Conservation (phyloP, 2,113 vertebrate genomes). For the Spea bombifrons region DNA sequence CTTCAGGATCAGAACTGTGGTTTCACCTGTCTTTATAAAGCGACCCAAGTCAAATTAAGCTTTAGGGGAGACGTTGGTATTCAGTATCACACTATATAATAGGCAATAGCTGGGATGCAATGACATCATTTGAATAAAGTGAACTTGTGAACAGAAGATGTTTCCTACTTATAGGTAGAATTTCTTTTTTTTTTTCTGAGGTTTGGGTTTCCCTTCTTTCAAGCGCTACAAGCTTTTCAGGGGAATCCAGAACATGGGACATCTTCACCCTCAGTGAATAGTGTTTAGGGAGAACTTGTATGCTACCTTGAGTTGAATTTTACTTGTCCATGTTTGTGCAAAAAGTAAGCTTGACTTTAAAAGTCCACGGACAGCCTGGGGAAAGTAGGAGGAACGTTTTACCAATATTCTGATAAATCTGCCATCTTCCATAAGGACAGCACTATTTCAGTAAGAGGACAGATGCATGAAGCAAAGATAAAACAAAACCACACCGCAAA, state of each 20-base stretch:
- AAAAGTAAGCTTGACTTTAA: not conserved
- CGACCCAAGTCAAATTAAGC: no score
- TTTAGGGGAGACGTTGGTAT: no score
- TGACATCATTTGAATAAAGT: not conserved
- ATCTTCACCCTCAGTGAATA: not conserved
- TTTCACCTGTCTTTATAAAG: no score
- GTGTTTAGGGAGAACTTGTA: not conserved
- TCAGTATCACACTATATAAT: no score
- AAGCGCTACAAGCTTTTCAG: no score
- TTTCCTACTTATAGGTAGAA: not conserved
- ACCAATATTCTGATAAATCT: not conserved
- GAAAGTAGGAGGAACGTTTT: not conserved
- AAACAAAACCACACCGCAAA: not conserved
- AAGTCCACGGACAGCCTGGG: conserved; percentile 15
- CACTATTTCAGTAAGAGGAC: not conserved
- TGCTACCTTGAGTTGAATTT: not conserved
- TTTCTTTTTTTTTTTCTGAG: no score
- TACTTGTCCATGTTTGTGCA: conserved; percentile 16
- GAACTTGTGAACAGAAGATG: not conserved
- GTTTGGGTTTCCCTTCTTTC: no score
- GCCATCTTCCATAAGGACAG: not conserved
- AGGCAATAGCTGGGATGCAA: no score
- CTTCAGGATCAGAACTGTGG: no score
- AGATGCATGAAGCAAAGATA: not conserved
- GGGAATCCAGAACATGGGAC: no score